Evolutionary conservation across 2,888 invertebrate genomes (phyloP), one percentile per base, ranked within the genome.

Genomic region (Dasysyrphus albostriatus): DNA sequence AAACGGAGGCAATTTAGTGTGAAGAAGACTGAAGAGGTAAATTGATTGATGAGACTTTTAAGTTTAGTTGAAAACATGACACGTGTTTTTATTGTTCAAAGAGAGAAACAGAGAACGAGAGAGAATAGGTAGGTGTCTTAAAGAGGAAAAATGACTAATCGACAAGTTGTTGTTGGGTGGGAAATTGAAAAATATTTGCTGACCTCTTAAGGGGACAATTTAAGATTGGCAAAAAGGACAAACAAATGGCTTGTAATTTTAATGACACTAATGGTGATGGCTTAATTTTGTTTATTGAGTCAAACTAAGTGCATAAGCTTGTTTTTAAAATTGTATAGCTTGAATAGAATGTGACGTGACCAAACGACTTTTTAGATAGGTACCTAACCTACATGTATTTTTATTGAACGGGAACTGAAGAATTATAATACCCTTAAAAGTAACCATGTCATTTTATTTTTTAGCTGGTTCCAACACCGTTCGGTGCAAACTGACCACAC

Each of bases 31-130:
- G 24, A 24, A 24, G 24, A 7, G 19, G 49, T 37, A 67, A 67
- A 37, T 67, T 67, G 80, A 80, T 67, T 74, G 67, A 69, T 74
- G 74, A 51, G 34, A 51, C 42, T 58, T 65, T 80, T 73, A 39
- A 67, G 58, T 67, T 73, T 39, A 58, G 58, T 54, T 39, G 54
- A 69, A 69, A 54, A 54, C 54, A 69, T 54, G 69, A 69, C 54
- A 69, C 69, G 54, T 69, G 69, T 69, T 61, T 54, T 39, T 24
- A 16, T 51, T 16, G 37, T 19, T 10, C 10, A 37, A 37, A 34
- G 8, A 5, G 1, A n/a, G n/a, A 56, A 5, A n/a, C 12, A 19
- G 37, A 56, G 5, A n/a, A 0, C 10, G 37, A 9, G 5, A 19
- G 16, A 29, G 19, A 51, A 51, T 14, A 16, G 5, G 5, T 14